Evolutionary conservation across 2,113 vertebrate species (phyloP).

Genomic region (Mola mola): DNA sequence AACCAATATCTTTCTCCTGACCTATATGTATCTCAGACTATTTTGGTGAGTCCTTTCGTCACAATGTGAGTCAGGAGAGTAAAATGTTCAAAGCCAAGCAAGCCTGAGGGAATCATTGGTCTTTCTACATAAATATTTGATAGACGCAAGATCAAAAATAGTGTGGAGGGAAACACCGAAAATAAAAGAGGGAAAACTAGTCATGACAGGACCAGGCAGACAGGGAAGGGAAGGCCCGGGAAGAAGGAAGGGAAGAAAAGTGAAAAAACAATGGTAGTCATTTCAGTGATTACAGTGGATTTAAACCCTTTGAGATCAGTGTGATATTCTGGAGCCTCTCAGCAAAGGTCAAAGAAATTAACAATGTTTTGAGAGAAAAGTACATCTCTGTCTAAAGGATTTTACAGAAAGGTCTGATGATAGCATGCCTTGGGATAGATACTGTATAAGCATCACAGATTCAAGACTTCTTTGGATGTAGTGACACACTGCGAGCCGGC

Average conservation of each 20-base stretch:
- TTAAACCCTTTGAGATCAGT: conserved; percentile 12
- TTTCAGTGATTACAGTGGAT: conserved; percentile 23
- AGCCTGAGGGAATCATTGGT: conserved; percentile 40
- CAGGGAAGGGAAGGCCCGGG: conserved; percentile 3
- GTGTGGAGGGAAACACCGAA: conserved; percentile 37
- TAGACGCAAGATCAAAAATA: conserved; percentile 60
- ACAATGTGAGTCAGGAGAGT: conserved; percentile 12
- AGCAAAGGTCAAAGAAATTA: conserved; percentile 26
- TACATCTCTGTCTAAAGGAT: not conserved
- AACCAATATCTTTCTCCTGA: conserved; percentile 7
- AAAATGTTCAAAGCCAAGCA: conserved; percentile 32
- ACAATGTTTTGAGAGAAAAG: conserved; percentile 13
- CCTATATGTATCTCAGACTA: not conserved
- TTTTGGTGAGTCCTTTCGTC: conserved; percentile 18
- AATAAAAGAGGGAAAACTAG: conserved; percentile 42
- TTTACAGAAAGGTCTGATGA: conserved; percentile 12
- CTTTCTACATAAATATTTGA: conserved; percentile 58
- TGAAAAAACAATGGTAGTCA: conserved; percentile 25
- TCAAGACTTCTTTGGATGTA: too few relatives aligned
- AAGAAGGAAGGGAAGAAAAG: conserved; percentile 4
- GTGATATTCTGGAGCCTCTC: conserved; percentile 22
- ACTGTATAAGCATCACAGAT: not conserved
- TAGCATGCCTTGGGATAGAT: not conserved
- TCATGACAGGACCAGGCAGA: conserved; percentile 15
- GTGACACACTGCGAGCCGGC: too few relatives aligned